Evolutionary conservation across 2,113 vertebrate species (phyloP).

Genomic region (Anarrhichthys ocellatus): DNA sequence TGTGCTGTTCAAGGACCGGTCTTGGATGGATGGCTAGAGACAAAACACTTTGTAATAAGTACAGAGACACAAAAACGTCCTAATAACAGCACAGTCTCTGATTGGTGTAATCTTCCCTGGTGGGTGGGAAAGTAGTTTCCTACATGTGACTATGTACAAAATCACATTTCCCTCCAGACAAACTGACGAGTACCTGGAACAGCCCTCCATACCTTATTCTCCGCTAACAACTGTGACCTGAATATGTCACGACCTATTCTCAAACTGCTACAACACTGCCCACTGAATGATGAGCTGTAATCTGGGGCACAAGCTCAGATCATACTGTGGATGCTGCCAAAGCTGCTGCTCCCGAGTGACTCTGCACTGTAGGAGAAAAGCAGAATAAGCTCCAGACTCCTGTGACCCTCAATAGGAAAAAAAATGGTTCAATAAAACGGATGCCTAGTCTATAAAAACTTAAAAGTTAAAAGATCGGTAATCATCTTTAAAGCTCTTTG

Average conservation of each 20-base stretch:
- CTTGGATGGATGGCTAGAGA: constrained; percentile 42
- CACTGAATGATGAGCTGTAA: constrained; percentile 58
- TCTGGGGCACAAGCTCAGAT: constrained; percentile 46
- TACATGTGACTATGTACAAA: constrained; percentile 33
- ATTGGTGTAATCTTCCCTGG: constrained; percentile 36
- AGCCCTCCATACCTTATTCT: constrained; percentile 49
- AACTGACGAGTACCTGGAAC: constrained; percentile 50
- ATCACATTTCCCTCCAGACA: constrained; percentile 47
- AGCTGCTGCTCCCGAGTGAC: constrained; percentile 49
- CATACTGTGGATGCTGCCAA: constrained; percentile 25
- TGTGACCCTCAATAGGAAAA: background rate
- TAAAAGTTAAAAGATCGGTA: background rate
- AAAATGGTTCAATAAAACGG: background rate
- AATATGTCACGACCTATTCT: constrained; percentile 70
- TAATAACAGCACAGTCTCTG: constrained; percentile 38
- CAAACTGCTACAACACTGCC: constrained; percentile 33
- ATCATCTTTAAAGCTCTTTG: constrained; percentile 11
- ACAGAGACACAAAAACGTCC: constrained; percentile 37
- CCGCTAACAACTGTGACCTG: constrained; percentile 66
- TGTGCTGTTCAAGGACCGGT: constrained; percentile 40
- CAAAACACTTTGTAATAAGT: constrained; percentile 44
- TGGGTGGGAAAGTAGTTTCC: constrained; percentile 7
- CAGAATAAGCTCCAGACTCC: background rate
- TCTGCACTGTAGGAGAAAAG: constrained; percentile 15
- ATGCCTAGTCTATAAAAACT: background rate